Percentiles rank a stretch among this genome's conserved stretches.
These are phyloP conservation scores for Dromius quadrimaculatus DNA, from an alignment of 2,888 invertebrate genomes.

Conservation along the genomic window DNA sequence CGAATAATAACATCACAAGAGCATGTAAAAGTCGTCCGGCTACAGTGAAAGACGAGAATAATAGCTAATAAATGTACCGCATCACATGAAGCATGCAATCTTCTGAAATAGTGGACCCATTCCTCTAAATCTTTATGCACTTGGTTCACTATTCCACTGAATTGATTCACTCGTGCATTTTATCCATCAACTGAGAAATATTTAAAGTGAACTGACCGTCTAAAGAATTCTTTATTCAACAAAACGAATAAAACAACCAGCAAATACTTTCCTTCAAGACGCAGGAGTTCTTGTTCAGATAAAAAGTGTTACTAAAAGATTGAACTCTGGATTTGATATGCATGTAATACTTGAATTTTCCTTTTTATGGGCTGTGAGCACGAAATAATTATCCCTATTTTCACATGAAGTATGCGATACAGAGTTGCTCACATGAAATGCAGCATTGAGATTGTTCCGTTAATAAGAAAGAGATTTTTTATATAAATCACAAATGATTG, in stretches of 20 bases:
- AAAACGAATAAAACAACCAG: background rate
- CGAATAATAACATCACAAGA: too few relatives aligned
- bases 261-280: conserved; percentile 1
- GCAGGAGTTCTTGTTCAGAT: background rate
- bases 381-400: conserved; percentile 7
- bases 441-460: too few relatives aligned
- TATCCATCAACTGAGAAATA: conserved; percentile 4
- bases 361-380: background rate
- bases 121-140: too few relatives aligned
- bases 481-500: too few relatives aligned
- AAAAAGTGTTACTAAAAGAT: conserved; percentile 8
- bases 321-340: conserved; percentile 8
- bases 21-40: too few relatives aligned
- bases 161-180: conserved; percentile 14
- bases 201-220: conserved; percentile 30
- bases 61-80: too few relatives aligned
- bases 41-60: too few relatives aligned
- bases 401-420: background rate
- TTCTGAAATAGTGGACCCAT: too few relatives aligned
- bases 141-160: too few relatives aligned
- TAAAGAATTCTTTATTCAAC: conserved; percentile 10
- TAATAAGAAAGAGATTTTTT: too few relatives aligned
- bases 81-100: too few relatives aligned
- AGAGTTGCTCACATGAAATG: background rate
- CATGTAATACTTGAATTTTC: conserved; percentile 25